Conservation (phyloP, 2,888 invertebrate species). For the Coelogynopora nodosa region DNA sequence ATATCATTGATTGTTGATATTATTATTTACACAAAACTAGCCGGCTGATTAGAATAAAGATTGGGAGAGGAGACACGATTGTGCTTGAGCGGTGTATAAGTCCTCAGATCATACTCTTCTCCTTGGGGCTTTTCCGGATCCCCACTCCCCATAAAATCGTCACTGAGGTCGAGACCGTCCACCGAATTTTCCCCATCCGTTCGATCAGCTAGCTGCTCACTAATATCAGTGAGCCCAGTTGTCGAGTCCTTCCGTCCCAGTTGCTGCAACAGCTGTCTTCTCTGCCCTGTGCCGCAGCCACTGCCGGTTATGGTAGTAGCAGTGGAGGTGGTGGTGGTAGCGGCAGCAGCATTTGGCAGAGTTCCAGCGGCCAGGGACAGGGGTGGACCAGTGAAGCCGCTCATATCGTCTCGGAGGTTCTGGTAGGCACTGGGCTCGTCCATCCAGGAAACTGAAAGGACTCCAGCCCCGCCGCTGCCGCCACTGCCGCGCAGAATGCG, state of each 20-base stretch:
- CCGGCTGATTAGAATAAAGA: slow-evolving; percentile 13
- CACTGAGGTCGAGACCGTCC: not conserved
- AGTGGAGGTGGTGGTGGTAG: not conserved
- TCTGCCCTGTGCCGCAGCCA: not conserved
- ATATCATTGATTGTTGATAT: no score
- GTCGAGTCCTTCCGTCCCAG: not conserved
- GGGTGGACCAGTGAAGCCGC: not conserved
- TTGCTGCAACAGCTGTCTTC: no score
- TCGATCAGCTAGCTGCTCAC: not conserved
- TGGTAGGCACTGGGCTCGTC: not conserved
- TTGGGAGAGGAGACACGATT: not conserved
- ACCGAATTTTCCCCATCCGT: not conserved
- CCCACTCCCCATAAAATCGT: not conserved
- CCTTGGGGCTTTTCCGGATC: not conserved
- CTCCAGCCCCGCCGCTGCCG: no score
- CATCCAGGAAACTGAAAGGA: slow-evolving; percentile 9
- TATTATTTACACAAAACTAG: slow-evolving; percentile 6
- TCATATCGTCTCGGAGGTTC: not conserved
- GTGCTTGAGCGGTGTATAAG: not conserved
- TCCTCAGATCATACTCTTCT: not conserved
- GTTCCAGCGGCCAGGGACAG: not conserved
- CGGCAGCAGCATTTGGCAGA: not conserved
- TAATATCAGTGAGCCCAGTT: not conserved
- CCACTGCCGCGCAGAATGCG: not conserved
- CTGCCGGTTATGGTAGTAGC: not conserved